Conservation (phyloP, 2,797 vertebrate species). For the Miichthys miiuy region DNA sequence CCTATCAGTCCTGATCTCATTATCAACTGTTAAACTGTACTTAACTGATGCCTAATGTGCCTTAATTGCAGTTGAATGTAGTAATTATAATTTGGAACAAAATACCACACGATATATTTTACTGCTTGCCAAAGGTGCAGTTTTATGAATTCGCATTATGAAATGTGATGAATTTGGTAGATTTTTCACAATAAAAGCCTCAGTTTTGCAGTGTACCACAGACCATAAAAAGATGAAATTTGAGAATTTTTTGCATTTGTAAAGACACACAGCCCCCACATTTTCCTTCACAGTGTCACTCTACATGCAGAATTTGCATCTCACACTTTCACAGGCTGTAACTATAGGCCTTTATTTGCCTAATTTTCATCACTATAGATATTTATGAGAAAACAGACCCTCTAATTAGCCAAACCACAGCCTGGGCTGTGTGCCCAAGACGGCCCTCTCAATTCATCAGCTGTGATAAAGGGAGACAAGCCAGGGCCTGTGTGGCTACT, state of each 20-base stretch:
- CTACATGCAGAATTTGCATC: conserved; percentile 48
- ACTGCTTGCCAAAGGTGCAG: background rate
- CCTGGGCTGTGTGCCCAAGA: conserved; percentile 80
- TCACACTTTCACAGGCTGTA: conserved; percentile 66
- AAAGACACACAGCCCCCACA: background rate
- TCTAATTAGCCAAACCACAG: conserved; percentile 82
- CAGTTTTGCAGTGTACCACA: background rate
- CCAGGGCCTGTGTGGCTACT: conserved; percentile 76
- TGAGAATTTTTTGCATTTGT: conserved; percentile 16
- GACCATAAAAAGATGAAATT: background rate
- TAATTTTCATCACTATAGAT: conserved; percentile 80
- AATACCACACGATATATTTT: background rate
- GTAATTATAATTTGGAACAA: conserved; percentile 30
- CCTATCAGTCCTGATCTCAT: conserved; percentile 75
- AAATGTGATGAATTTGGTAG: background rate
- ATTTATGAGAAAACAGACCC: conserved; percentile 82
- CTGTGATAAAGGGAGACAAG: conserved; percentile 77
- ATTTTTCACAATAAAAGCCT: background rate
- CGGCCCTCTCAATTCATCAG: conserved; percentile 80
- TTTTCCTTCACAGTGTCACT: conserved; percentile 16
- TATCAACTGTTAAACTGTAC: conserved; percentile 66
- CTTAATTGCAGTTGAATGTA: conserved; percentile 61
- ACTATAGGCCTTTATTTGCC: conserved; percentile 71
- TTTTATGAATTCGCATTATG: background rate
- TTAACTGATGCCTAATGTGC: conserved; percentile 68